A percentile compares a stretch with the other conserved stretches of the same genome.
These are phyloP conservation scores for Glyphotaelius pellucidus DNA, from an alignment of 2,888 invertebrate species.

Conservation along the genomic window DNA sequence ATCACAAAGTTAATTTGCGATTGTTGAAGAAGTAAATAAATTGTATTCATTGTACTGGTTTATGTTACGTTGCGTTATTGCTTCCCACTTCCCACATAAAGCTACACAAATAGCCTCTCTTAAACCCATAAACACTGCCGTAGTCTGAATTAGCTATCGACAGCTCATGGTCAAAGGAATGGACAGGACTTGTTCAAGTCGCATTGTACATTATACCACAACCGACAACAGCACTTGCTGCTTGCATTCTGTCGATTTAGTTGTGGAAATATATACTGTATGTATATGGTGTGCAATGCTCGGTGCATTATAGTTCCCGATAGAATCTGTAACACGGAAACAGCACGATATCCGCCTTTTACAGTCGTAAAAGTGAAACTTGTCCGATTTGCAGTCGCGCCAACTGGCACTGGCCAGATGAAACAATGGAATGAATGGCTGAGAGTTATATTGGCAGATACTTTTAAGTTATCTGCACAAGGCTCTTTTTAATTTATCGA, in stretches of 20 bases:
- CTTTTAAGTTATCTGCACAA: neutral
- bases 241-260: neutral
- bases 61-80: neutral
- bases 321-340: slow-evolving; percentile 26
- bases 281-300: neutral
- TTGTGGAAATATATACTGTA: neutral
- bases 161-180: slow-evolving; percentile 16
- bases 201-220: neutral
- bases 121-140: neutral
- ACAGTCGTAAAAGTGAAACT: neutral
- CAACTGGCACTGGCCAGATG: neutral
- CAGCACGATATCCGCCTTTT: slow-evolving; percentile 2
- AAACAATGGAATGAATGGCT: neutral
- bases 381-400: neutral
- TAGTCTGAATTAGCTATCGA: neutral
- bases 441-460: neutral
- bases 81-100: slow-evolving; percentile 3
- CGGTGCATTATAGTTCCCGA: neutral
- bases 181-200: neutral
- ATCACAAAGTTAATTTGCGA: too few species aligned
- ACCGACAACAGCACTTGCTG: neutral
- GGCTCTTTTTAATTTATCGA: too few species aligned
- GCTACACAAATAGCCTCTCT: neutral
- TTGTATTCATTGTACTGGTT: neutral
- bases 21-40: too few species aligned